Evolutionary conservation across 2,888 invertebrate species (phyloP), one percentile per base, ranked within the genome.

Genomic region (Cylloceria caligata): DNA sequence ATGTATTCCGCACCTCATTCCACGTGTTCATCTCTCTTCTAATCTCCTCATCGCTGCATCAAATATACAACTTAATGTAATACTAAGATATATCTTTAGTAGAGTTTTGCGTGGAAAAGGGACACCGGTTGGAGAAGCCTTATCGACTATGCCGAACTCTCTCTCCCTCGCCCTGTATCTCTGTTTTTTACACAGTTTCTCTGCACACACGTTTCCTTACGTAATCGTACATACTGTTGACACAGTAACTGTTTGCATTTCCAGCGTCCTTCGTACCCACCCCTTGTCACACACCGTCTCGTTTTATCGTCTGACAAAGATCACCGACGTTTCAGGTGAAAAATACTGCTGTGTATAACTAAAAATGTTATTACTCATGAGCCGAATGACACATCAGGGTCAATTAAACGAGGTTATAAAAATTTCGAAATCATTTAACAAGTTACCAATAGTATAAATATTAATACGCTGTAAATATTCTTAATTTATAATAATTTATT

Each of bases 141-240:
- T 81, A 81, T 81, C 81, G 74, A 78, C 78, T 68, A 73, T 55
- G 77, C 47, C 39, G 47, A 73, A 73, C 52, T 30, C 39, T 16
- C 42, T 24, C 42, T 36, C 24, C 7, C 30, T 42, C 55, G 7
- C 55, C 3, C 39, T 39, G 30, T 11, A 42, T 45, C 36, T 45
- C 30, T 62, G 13, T 3, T 72, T 19, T 27, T 62, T n/a, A n/a
- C n/a, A 24, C 71, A 76, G 49, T 68, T 76, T 81, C 55, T 68
- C 52, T 36, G 62, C 68, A 55, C 52, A 73, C 77, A 69, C 34
- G 24, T 77, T 68, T 81, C 68, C 36, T 49, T 72, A 76, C 49
- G 72, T 72, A 76, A 76, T 81, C 67, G 49, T 45, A 39, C 3
- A 68, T 49, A 60, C 49, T 52, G 65, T 81, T 72, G 76, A 76